Base-by-base conservation (phyloP, 2,888 invertebrate species). In the Eilema caniola region DNA sequence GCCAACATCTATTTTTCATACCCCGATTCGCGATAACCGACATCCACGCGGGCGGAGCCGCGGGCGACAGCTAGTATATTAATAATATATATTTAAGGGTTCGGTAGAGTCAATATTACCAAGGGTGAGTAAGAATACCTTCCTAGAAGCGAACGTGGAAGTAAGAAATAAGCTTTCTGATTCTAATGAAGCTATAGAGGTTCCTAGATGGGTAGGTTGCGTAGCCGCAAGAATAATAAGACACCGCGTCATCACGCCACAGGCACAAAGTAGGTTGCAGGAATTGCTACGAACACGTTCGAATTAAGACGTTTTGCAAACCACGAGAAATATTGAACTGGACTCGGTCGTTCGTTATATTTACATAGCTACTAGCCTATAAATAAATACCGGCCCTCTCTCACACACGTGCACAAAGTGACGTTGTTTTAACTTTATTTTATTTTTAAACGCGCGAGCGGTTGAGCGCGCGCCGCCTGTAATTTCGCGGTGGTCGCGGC, bases 391-490 rank as follows among this genome's bases (percentile, higher is more conserved):
- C 87, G 91, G 91, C 90, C 86, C 89, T 87, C 93, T 89, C 95
- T 88, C 95, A 89, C 95, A 95, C 94, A 94, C 92, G 92, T 92
- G 91, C 91, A 91, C 89, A 93, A 92, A 90, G 91, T 94, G 93
- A 93, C 94, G 95, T 92, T 93, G 94, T 94, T 93, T 94, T 93
- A 93, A 92, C 91, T 95, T 94, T 95, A 95, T 94, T 95, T 95
- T 95, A 95, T 95, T 95, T 95, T 95, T 95, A 94, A 93, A 92
- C 94, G 87, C 88, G 90, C 90, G 86, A 89, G 91, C 92, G 90
- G 90, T 85, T 86, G 92, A 88, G 88, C 87, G 89, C 91, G 89
- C 90, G 88, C 92, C 80, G 92, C 87, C 90, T 94, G 94, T 95
- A 95, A 95, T 94, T 95, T 95, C 93, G 95, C 95, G 94, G 90